Percentiles rank a stretch among this genome's conserved stretches.
Conservation (phyloP, 1,140 invertebrate species). For the Pogonognathellus flavescens region DNA sequence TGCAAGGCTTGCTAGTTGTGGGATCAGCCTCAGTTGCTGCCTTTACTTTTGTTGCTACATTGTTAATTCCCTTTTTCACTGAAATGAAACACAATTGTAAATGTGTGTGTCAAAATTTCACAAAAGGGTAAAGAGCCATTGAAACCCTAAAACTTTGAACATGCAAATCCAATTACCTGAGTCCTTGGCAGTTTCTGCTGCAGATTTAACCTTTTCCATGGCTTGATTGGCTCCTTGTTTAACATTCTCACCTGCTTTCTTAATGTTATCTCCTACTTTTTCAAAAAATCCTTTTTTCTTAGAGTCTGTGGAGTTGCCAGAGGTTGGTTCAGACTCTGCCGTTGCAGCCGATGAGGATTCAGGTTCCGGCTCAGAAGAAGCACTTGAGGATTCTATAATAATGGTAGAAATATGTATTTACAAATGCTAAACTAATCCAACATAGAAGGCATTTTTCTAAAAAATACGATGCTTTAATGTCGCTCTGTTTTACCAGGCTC, state of each 20-base stretch:
- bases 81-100: neutral
- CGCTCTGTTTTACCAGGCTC: constrained; percentile 17
- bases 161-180: neutral
- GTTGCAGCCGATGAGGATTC: neutral
- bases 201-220: neutral
- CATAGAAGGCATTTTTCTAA: too few relatives aligned
- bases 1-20: neutral
- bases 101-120: too few relatives aligned
- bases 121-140: too few relatives aligned
- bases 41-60: constrained; percentile 14
- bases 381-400: neutral
- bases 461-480: neutral
- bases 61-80: constrained; percentile 11
- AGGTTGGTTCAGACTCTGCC: neutral
- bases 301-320: neutral
- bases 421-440: too few relatives aligned
- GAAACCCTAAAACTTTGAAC: too few relatives aligned
- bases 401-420: neutral
- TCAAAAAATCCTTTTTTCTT: constrained; percentile 42
- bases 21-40: neutral
- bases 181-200: neutral
- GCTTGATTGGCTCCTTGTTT: neutral
- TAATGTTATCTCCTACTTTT: constrained; percentile 37
- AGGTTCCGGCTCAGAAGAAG: neutral
- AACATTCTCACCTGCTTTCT: neutral